Evolutionary conservation across 2,113 vertebrate genomes (phyloP).

Genomic region (Ochotona curzoniae): DNA sequence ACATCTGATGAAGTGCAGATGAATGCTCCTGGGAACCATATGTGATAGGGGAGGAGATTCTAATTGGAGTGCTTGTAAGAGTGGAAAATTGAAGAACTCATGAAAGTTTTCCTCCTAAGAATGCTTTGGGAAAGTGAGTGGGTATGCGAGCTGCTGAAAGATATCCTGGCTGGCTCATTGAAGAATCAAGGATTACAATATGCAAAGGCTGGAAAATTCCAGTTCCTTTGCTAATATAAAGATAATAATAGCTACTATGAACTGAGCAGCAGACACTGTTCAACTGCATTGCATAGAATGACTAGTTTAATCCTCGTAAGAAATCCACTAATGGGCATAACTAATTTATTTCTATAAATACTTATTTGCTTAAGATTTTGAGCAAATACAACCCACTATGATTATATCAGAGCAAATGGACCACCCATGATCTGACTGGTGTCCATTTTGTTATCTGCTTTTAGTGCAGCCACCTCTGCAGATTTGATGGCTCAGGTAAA

Average conservation of each 20-base stretch:
- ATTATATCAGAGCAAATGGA: neutral
- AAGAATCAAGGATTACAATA: neutral
- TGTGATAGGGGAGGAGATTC: slow-evolving; percentile 52
- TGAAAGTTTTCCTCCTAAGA: slow-evolving; percentile 17
- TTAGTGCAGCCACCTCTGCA: neutral
- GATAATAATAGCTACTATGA: neutral
- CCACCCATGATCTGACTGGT: neutral
- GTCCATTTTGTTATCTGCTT: neutral
- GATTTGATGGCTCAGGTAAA: neutral
- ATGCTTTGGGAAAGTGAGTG: slow-evolving; percentile 4
- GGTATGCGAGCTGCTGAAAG: slow-evolving; percentile 37
- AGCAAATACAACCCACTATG: neutral
- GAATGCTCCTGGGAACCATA: slow-evolving; percentile 51
- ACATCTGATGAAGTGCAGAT: slow-evolving; percentile 77
- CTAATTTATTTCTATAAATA: neutral
- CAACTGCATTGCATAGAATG: neutral
- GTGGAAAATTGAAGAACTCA: slow-evolving; percentile 68
- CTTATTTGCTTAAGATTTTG: neutral
- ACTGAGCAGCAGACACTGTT: neutral
- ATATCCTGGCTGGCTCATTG: neutral
- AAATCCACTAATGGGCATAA: neutral
- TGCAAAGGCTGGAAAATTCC: neutral
- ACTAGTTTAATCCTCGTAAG: neutral
- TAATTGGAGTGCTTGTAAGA: slow-evolving; percentile 65
- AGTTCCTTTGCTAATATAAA: neutral